Conservation (phyloP, 30 jellyfish, hydroid and myxozoan genomes). For the Mastigias papua region DNA sequence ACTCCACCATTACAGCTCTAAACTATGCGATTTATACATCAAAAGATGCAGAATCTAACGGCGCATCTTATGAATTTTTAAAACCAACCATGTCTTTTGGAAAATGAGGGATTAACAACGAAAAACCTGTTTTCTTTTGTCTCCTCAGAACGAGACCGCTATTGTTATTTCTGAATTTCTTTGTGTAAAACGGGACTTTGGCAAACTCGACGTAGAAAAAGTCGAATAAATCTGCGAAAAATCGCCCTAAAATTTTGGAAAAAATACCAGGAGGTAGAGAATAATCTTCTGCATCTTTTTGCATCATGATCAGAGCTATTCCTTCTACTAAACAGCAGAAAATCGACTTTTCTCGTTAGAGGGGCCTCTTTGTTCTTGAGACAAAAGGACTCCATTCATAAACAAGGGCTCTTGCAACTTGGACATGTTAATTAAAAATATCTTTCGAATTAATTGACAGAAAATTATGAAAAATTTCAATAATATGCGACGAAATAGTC, state of each 20-base stretch:
- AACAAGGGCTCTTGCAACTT: neutral
- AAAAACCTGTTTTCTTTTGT: constrained; percentile 6
- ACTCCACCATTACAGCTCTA: neutral
- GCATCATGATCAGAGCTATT: neutral
- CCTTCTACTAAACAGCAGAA: neutral
- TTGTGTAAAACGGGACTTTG: too few relatives aligned
- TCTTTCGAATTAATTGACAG: neutral
- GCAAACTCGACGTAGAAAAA: neutral
- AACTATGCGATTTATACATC: constrained; percentile 10
- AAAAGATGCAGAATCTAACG: neutral
- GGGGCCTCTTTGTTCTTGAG: too few relatives aligned
- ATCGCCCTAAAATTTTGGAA: too few relatives aligned
- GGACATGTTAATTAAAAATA: neutral
- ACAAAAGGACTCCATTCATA: neutral
- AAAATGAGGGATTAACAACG: neutral
- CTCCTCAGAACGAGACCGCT: constrained; percentile 7
- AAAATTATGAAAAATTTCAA: neutral
- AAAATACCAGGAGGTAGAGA: neutral
- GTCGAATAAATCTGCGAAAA: neutral
- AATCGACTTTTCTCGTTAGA: neutral
- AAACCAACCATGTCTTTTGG: too few relatives aligned
- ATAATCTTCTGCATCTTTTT: neutral
- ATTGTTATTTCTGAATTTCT: constrained; percentile 4
- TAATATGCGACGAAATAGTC: neutral
- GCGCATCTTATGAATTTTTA: neutral